Conservation (phyloP, 2,113 vertebrate species). For the Paratilapia polleni region DNA sequence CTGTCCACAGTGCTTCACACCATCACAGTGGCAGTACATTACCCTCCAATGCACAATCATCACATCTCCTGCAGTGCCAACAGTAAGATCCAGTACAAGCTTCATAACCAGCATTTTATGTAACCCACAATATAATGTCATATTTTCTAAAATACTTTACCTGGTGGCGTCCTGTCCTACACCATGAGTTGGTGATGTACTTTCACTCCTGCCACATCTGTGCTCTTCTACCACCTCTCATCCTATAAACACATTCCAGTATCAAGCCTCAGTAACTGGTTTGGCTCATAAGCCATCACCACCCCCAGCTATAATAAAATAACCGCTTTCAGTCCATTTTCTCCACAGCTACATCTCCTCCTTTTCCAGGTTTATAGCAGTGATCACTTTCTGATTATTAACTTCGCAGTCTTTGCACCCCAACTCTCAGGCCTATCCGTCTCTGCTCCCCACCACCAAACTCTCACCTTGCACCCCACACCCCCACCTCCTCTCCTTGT, state of each 20-base stretch:
- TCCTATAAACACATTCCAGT: constrained; percentile 31
- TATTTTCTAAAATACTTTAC: constrained; percentile 25
- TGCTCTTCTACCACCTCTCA: constrained; percentile 18
- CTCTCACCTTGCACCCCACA: background rate
- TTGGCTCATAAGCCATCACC: background rate
- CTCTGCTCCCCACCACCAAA: background rate
- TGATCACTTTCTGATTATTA: constrained; percentile 24
- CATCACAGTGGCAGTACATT: background rate
- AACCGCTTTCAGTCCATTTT: constrained; percentile 9
- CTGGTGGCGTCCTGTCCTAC: background rate
- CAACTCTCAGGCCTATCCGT: background rate
- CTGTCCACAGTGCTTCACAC: constrained; percentile 34
- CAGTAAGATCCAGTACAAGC: background rate
- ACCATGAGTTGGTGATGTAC: background rate
- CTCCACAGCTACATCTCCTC: background rate
- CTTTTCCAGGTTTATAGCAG: background rate
- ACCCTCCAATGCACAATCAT: constrained; percentile 9
- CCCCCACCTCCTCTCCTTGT: background rate
- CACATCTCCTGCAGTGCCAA: constrained; percentile 9
- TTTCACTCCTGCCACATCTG: constrained; percentile 9
- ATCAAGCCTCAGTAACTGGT: constrained; percentile 15
- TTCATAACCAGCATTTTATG: constrained; percentile 29
- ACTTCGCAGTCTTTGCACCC: background rate
- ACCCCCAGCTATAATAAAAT: constrained; percentile 34
- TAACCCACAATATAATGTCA: constrained; percentile 16